Conservation (phyloP, 2,797 vertebrate species). For the Nyctalus aviator region DNA sequence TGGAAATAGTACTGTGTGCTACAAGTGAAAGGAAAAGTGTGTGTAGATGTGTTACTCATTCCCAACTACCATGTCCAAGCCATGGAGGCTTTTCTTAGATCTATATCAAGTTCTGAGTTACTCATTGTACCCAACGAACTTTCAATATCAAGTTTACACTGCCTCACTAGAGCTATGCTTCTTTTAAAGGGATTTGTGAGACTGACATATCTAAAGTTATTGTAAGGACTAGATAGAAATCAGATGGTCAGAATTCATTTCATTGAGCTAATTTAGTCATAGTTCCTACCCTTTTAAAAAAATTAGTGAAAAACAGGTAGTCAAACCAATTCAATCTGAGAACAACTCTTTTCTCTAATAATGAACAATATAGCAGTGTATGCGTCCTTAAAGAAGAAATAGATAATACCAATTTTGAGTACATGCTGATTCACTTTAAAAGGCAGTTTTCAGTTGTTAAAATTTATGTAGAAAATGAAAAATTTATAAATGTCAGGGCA, state of each 20-base stretch:
- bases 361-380: not conserved
- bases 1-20: not conserved
- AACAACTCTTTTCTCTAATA: not conserved
- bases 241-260: not conserved
- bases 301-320: conserved; percentile 8
- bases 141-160: conserved; percentile 27
- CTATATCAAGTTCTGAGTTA: not conserved
- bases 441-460: conserved; percentile 1
- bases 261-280: not conserved
- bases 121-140: not conserved
- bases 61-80: not conserved
- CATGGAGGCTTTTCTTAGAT: not conserved
- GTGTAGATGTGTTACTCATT: not conserved
- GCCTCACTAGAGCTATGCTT: not conserved
- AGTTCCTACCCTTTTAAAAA: not conserved
- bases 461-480: not conserved
- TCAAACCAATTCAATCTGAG: not conserved
- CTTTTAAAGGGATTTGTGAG: not conserved
- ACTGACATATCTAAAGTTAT: not conserved
- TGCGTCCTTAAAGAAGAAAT: not conserved
- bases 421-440: not conserved
- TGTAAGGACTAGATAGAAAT: not conserved
- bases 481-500: not conserved
- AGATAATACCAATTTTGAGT: not conserved
- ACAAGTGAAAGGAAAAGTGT: not conserved